phyloP scores from a whole-genome alignment of 2,888 invertebrate genomes.

The Polietes domitor region DNA sequence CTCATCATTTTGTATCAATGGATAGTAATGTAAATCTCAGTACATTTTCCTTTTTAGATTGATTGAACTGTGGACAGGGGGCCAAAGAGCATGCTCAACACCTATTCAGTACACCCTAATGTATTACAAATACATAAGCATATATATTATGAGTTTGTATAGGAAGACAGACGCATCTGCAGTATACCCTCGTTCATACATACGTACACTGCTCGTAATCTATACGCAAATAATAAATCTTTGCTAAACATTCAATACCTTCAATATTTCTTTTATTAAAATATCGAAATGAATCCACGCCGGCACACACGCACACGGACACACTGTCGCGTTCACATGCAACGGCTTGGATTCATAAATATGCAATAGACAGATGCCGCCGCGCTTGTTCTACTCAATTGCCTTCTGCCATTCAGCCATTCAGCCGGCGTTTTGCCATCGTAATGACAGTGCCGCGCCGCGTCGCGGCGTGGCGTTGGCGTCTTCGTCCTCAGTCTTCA shows the following conservation, averaged over 20 bases:
- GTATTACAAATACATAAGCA: no score
- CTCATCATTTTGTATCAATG: no score
- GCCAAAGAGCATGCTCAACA: no score
- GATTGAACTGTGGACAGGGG: no score
- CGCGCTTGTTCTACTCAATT: conserved; percentile 43
- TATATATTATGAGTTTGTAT: background rate
- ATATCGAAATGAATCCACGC: conserved; percentile 16
- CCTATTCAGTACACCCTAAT: no score
- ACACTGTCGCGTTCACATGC: background rate
- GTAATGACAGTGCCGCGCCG: background rate
- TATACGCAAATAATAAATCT: conserved; percentile 32
- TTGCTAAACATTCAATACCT: conserved; percentile 30
- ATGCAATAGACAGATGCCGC: conserved; percentile 54
- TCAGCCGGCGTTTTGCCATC: background rate
- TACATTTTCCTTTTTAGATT: no score
- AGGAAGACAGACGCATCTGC: background rate
- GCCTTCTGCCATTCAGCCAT: conserved; percentile 24
- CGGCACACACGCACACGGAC: background rate
- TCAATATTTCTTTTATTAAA: conserved; percentile 29
- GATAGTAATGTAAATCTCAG: no score
- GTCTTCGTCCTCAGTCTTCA: background rate
- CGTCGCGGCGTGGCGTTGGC: background rate
- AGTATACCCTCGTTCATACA: background rate
- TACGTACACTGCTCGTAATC: background rate
- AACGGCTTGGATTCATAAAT: conserved; percentile 26